Base-by-base conservation (phyloP, 2,888 invertebrate genomes). In the Orchesella flavescens region DNA sequence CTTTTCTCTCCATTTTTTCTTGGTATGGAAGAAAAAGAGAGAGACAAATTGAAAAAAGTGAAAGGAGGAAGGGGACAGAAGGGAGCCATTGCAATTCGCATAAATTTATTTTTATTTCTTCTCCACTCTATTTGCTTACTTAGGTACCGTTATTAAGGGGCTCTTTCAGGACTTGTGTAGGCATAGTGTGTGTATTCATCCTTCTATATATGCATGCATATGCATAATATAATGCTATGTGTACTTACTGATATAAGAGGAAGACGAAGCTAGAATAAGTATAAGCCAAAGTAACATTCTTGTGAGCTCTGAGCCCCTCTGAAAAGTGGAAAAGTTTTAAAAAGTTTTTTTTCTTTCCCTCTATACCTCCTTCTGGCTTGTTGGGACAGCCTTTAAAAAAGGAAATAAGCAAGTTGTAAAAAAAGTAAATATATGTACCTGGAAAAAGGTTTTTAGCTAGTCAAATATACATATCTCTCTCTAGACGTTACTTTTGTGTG, bases 1-100 rank as follows among this genome's bases (percentile, higher is more conserved):
- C 53, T 53, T 17, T 53, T 53, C 17, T 15, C 53, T 53, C n/a
- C 53, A 17, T 53, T n/a, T 53, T 53, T 34, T n/a, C 53, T 53
- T 9, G 10, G 53, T 17, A 59, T 59, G 59, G 23, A 59, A 17
- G 17, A 4, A 10, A 4, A 17, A 19, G 17, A 19, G 17, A 19
- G 13, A 63, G 63, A 63, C 63, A 63, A 63, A 63, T 63, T 63
- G 63, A 63, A 63, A 63, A 17, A 21, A 63, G 63, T 63, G 63
- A 63, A 63, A 23, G n/a, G 63, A 69, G 59, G 59, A 59, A 77
- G 44, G 17, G 77, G 59, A 77, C 78, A 78, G 71, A 69, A 19
- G 78, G 78, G 78, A 78, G 78, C 78, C 57, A 78, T 78, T 78
- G 59, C 55, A 69, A 57, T 59, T 78, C 59, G 71, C 78, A 78